Percentiles rank a stretch among this genome's conserved stretches.
phyloP scores from a whole-genome alignment of 2,113 vertebrate genomes.

The Amia ocellicauda region DNA sequence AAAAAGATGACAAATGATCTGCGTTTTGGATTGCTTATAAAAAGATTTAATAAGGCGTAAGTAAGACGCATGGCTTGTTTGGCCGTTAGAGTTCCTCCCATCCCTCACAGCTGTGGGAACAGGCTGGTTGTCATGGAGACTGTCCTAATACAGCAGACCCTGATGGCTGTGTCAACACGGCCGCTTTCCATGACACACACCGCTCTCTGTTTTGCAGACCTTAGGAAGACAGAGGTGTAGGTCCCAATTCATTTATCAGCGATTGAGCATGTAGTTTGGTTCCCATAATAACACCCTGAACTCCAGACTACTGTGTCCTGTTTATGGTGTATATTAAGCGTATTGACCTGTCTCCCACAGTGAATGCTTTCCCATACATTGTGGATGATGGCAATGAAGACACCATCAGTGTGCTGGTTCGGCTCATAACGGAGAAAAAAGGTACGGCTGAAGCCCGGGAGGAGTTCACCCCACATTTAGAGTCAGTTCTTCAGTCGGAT shows the following conservation, averaged over 20 bases:
- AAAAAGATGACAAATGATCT: not conserved
- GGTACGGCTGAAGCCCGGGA: constrained; percentile 53
- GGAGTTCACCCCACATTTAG: too few relatives aligned
- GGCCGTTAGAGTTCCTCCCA: constrained; percentile 29
- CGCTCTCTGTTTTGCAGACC: too few relatives aligned
- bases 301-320: too few relatives aligned
- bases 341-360: constrained; percentile 43
- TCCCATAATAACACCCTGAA: too few relatives aligned
- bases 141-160: not conserved
- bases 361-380: constrained; percentile 64
- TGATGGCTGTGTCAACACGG: not conserved
- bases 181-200: too few relatives aligned
- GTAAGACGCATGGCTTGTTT: constrained; percentile 43
- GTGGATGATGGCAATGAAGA: constrained; percentile 87
- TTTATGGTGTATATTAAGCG: too few relatives aligned
- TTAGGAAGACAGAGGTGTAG: too few relatives aligned
- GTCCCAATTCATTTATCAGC: too few relatives aligned
- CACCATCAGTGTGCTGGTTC: constrained; percentile 89
- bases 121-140: constrained; percentile 24
- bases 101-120: constrained; percentile 15
- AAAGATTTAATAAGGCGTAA: not conserved
- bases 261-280: too few relatives aligned
- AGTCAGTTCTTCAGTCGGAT: too few relatives aligned
- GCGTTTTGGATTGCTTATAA: not conserved
- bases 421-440: constrained; percentile 94